Conservation (phyloP, 2,113 vertebrate genomes). For the Eonycteris spelaea region DNA sequence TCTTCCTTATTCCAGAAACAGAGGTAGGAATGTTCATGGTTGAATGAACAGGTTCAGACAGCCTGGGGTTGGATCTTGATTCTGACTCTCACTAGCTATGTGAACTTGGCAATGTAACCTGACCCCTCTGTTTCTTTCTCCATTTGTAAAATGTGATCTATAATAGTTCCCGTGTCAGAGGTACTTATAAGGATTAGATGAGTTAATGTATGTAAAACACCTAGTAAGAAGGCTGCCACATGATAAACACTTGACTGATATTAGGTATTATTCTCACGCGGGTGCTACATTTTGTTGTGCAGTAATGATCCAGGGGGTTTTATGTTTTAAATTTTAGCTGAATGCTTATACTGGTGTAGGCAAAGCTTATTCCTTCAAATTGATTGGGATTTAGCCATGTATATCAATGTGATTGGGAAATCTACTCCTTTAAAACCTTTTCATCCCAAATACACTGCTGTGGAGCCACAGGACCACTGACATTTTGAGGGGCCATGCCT, state of each 20-base stretch:
- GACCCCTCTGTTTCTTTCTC: not conserved
- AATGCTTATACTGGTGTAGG: not conserved
- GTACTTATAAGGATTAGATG: not conserved
- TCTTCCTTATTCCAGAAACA: not conserved
- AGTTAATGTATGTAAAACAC: not conserved
- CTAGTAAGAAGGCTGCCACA: not conserved
- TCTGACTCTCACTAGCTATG: not conserved
- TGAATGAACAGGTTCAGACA: not conserved
- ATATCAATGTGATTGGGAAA: not conserved
- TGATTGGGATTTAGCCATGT: not conserved
- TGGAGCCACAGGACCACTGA: not conserved
- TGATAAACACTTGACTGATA: not conserved
- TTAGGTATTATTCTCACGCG: not conserved
- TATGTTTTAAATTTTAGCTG: not conserved
- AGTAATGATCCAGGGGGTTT: not conserved
- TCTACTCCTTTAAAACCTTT: not conserved
- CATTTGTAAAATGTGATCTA: not conserved
- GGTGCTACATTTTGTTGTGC: not conserved
- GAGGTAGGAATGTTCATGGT: not conserved
- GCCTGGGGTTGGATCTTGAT: not conserved
- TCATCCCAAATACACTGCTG: not conserved
- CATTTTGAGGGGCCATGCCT: not conserved
- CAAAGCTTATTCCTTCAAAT: not conserved
- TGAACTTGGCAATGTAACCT: not conserved
- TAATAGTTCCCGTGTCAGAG: not conserved